Evolutionary conservation across 2,888 invertebrate genomes (phyloP), one percentile per base, ranked within the genome.

Genomic region (Ecliptopera silaceata): DNA sequence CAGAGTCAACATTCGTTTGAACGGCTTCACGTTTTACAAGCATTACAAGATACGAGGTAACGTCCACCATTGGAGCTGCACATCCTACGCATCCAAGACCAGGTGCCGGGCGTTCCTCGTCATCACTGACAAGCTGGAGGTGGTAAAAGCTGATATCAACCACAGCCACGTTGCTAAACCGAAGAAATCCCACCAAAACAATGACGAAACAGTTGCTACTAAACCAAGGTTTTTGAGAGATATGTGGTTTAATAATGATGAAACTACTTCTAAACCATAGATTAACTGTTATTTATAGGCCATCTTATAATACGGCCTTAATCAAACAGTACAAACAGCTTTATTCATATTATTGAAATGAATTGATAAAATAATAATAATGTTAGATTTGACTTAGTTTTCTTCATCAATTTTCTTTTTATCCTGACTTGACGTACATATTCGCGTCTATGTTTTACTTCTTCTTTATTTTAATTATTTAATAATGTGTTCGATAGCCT

Each of bases 41-140:
- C 88, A 89, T 53, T 66, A 87, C 22, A 87, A 84, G 56, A 85
- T 87, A 0, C 79, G 86, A 32, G 77, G 75, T 36, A 84, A 87
- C 60, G 87, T 88, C 0, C 77, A 84, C 32, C 84, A 86, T 13
- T 89, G 88, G 88, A 88, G 88, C 61, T 89, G 88, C 69, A 88
- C 88, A 0, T 83, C 83, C 1, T 87, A 88, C 65, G 85, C 85
- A 6, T 81, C 85, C 58, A 87, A 86, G 58, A 82, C 82, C 82
- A 88, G 86, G 47, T 89, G 88, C 69, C 82, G 81, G 63, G 88
- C 88, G 1, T 85, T 86, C 38, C 81, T 89, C 32, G 81, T 88
- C 61, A 86, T 89, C 64, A 88, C 85, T 0, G 88, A 89, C 13
- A 79, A 82, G 17, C 75, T 88, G 0, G 82, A 86, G 69, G 84